Evolutionary conservation across 2,888 invertebrate species (phyloP).

Genomic region (Timandra comae): DNA sequence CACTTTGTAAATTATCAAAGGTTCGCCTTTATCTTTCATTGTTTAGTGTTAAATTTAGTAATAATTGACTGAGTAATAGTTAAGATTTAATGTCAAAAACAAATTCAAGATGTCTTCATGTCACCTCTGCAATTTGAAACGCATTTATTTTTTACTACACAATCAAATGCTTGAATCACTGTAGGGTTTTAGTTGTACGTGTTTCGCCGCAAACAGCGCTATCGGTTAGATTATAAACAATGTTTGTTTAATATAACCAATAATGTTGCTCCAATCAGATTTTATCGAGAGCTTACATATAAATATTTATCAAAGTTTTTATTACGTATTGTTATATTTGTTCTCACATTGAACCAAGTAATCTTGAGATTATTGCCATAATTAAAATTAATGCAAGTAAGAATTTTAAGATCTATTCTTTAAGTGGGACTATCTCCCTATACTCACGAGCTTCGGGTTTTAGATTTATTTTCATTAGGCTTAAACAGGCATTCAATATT

Average conservation of each 20-base stretch:
- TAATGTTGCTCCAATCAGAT: slow-evolving; percentile 8
- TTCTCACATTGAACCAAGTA: slow-evolving; percentile 4
- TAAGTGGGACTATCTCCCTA: too few relatives aligned
- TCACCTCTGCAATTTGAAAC: slow-evolving; percentile 54
- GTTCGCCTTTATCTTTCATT: slow-evolving; percentile 8
- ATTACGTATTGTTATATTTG: slow-evolving; percentile 10
- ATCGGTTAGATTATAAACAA: slow-evolving; percentile 2
- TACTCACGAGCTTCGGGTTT: too few relatives aligned
- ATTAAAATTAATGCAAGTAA: too few relatives aligned
- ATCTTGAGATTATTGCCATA: too few relatives aligned
- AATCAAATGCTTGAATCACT: slow-evolving; percentile 14
- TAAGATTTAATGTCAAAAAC: slow-evolving; percentile 51
- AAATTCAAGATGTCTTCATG: slow-evolving; percentile 34
- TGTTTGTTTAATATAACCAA: too few relatives aligned
- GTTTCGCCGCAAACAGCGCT: slow-evolving; percentile 2
- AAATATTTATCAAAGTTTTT: slow-evolving; percentile 10
- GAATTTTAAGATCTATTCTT: too few relatives aligned
- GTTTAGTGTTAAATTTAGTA: slow-evolving; percentile 53
- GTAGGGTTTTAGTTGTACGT: too few relatives aligned
- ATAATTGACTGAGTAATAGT: slow-evolving; percentile 67
- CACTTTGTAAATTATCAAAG: slow-evolving; percentile 27
- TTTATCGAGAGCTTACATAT: slow-evolving; percentile 12
- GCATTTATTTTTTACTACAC: slow-evolving; percentile 62
- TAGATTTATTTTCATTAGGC: too few relatives aligned
- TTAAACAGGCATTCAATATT: too few relatives aligned